Evolutionary conservation across 2,888 invertebrate species (phyloP).

Genomic region (Odontocerum albicorne): DNA sequence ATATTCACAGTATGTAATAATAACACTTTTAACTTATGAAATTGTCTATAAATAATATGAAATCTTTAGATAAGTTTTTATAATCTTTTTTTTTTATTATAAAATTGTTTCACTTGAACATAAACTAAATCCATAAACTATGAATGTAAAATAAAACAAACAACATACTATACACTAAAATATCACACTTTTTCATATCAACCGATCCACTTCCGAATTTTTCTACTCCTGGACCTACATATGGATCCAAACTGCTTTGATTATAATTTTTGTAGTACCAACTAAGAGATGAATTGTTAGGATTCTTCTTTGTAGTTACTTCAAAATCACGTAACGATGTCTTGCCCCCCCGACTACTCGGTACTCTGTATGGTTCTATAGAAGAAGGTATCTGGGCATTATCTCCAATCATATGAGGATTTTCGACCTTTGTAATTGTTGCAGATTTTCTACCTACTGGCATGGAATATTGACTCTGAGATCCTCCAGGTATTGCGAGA

Average conservation of each 20-base stretch:
- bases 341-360: conserved; percentile 51
- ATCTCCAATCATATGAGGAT: conserved; percentile 41
- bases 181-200: conserved; percentile 26
- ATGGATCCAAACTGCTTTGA: conserved; percentile 58
- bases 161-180: conserved; percentile 22
- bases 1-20: too few species aligned
- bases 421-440: conserved; percentile 52
- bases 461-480: conserved; percentile 45
- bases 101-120: too few species aligned
- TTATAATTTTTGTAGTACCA: conserved; percentile 91
- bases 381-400: conserved; percentile 27
- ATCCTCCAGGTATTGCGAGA: conserved; percentile 62
- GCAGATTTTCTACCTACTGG: conserved; percentile 45
- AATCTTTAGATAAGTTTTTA: too few species aligned
- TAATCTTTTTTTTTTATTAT: too few species aligned
- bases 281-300: conserved; percentile 61
- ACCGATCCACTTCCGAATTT: conserved; percentile 20
- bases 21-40: too few species aligned
- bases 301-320: conserved; percentile 51
- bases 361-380: conserved; percentile 39
- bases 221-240: conserved; percentile 49
- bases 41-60: too few species aligned
- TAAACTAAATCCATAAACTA: too few species aligned
- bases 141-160: background rate
- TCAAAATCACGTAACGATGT: conserved; percentile 47